Evolutionary conservation across 2,797 vertebrate genomes (phyloP).

Genomic region (Toxotes lorentzi): DNA sequence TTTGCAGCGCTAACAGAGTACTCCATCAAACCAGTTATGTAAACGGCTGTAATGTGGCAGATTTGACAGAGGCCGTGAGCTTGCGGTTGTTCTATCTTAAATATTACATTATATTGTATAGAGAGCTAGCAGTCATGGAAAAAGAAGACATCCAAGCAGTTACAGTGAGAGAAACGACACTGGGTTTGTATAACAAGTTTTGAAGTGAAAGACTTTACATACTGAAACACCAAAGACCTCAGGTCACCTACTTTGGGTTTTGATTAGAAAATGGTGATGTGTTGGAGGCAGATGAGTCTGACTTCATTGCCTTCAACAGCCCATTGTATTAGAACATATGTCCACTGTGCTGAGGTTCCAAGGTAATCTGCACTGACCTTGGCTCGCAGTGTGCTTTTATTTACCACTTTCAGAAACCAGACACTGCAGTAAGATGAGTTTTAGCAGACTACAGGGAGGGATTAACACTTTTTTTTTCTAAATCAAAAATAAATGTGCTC

Average conservation of each 20-base stretch:
- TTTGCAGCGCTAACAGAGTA: slow-evolving; percentile 10
- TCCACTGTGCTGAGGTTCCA: neutral
- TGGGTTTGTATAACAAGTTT: neutral
- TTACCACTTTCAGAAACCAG: slow-evolving; percentile 3
- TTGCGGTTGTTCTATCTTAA: slow-evolving; percentile 19
- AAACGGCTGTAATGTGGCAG: slow-evolving; percentile 37
- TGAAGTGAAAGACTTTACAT: neutral
- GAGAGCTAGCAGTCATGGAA: neutral
- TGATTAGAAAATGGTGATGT: neutral
- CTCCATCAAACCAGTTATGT: slow-evolving; percentile 15
- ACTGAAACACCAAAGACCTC: neutral
- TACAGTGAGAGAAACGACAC: neutral
- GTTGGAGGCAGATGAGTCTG: neutral
- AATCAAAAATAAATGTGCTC: neutral
- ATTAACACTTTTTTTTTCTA: neutral
- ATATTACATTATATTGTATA: slow-evolving; percentile 8
- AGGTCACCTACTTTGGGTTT: neutral
- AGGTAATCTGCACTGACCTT: slow-evolving; percentile 21
- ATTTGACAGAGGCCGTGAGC: slow-evolving; percentile 24
- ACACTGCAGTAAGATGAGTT: neutral
- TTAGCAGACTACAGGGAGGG: slow-evolving; percentile 9
- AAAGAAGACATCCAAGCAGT: neutral
- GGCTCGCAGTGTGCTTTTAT: neutral
- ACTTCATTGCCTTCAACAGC: neutral
- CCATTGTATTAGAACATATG: neutral